A percentile compares a stretch with the other conserved stretches of the same genome.
Evolutionary conservation across 1,140 invertebrate genomes (phyloP).

Genomic region (Coboldia fuscipes): DNA sequence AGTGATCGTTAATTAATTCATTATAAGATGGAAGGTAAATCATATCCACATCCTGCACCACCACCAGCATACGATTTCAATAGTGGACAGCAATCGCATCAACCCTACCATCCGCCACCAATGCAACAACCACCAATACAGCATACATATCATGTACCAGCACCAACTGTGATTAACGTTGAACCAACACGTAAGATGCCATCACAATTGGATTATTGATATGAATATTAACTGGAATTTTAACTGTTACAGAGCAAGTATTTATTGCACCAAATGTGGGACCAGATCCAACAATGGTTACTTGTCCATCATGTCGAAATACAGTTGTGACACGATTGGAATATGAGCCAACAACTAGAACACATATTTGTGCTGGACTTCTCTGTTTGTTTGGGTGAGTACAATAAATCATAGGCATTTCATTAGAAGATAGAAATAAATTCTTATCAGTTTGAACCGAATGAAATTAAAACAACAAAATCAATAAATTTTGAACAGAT

Average conservation of each 20-base stretch:
- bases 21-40: constrained; percentile 2
- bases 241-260: neutral
- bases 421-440: too few relatives aligned
- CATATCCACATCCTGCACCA: neutral
- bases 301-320: constrained; percentile 29
- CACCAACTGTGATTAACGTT: too few relatives aligned
- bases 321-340: constrained; percentile 24
- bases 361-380: constrained; percentile 32
- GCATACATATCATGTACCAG: neutral
- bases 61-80: neutral
- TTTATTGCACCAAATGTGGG: constrained; percentile 14
- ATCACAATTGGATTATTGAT: neutral
- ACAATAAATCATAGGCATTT: too few relatives aligned
- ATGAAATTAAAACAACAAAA: constrained; percentile 1
- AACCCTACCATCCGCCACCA: neutral
- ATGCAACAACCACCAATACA: neutral
- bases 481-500: constrained; percentile 22
- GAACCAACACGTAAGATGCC: neutral
- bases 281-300: constrained; percentile 18
- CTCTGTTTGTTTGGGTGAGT: constrained; percentile 29
- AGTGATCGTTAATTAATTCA: too few relatives aligned
- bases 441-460: neutral
- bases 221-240: neutral
- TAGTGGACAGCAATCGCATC: neutral
- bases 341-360: constrained; percentile 27